Base-by-base conservation (phyloP, 1,140 invertebrate species). In the Prorops nasuta region DNA sequence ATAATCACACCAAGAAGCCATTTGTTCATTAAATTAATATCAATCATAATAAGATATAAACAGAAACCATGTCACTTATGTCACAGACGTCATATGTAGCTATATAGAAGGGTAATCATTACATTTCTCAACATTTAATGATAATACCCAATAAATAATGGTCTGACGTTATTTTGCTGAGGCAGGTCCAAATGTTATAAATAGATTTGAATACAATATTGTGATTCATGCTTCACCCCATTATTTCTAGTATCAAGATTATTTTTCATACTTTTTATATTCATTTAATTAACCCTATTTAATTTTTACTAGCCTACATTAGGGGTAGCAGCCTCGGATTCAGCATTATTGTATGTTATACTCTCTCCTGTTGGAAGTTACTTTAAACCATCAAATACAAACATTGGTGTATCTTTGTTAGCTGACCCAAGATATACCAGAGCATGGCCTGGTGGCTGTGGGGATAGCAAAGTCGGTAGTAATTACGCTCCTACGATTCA, bases 391-490 rank as follows among this genome's bases (percentile, higher is more conserved):
- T 83, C 83, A 22, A 81, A 81, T 14, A 80, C 58, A 41, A 42
- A 46, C 3, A 41, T 21, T 49, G 74, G 78, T 0, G 52, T 83
- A 0, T 86, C 86, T 1, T 74, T 94, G 15, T 72, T 91, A 7
- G 92, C 92, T 32, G 88, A 94, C 79, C 89, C 92, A 0, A 70
- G 81, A 18, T 91, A 83, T 65, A 87, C 89, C 1, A 79, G 97
- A 49, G 92, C 97, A 16, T 98, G 95, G 90, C 95, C 94, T 6
- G 96, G 97, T 35, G 96, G 96, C 54, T 91, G 91, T 44, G 97
- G 97, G 19, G 88, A 90, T 65, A 85, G 84, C 49, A 99, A 99
- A 81, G 88, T 98, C 83, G 96, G 97, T 45, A 92, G 94, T 14
- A 94, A 94, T 76, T 94, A 94, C 67, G 91, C 84, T 36, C 91